Evolutionary conservation across 2,888 invertebrate species (phyloP).

Genomic region (Lochmaea crataegi): DNA sequence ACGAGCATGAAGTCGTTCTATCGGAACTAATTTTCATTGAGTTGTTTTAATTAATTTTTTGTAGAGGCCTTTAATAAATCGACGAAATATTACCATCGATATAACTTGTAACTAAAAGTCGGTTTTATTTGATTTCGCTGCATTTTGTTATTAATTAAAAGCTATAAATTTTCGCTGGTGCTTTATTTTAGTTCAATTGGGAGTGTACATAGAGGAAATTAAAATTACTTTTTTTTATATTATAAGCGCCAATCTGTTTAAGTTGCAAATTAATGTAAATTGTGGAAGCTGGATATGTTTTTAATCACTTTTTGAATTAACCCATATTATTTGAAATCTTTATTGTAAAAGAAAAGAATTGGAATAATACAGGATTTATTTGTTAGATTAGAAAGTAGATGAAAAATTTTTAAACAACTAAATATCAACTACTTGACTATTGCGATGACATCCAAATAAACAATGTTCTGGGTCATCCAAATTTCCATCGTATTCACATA

Average conservation of each 20-base stretch:
- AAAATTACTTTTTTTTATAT: not conserved
- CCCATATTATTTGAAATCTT: not conserved
- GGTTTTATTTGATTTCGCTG: conserved; percentile 15
- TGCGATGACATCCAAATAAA: too few species aligned
- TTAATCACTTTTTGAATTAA: not conserved
- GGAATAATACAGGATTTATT: too few species aligned
- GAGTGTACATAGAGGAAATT: not conserved
- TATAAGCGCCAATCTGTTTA: not conserved
- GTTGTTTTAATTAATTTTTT: conserved; percentile 25
- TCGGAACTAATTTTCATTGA: conserved; percentile 28
- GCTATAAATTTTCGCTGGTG: not conserved
- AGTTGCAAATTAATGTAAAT: not conserved
- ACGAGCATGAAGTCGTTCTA: conserved; percentile 8
- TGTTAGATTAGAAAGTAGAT: too few species aligned
- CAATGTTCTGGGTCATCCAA: too few species aligned
- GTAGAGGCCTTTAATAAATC: conserved; percentile 20
- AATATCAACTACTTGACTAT: too few species aligned
- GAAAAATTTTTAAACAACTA: too few species aligned
- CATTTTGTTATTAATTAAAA: conserved; percentile 15
- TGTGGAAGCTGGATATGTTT: not conserved
- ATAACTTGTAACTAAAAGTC: conserved; percentile 17
- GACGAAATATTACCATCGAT: conserved; percentile 19
- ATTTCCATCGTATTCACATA: too few species aligned
- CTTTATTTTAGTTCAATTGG: not conserved
- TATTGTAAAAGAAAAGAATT: too few species aligned